Base-by-base conservation (phyloP, 2,797 vertebrate genomes). In the Cetoscarus ocellatus region DNA sequence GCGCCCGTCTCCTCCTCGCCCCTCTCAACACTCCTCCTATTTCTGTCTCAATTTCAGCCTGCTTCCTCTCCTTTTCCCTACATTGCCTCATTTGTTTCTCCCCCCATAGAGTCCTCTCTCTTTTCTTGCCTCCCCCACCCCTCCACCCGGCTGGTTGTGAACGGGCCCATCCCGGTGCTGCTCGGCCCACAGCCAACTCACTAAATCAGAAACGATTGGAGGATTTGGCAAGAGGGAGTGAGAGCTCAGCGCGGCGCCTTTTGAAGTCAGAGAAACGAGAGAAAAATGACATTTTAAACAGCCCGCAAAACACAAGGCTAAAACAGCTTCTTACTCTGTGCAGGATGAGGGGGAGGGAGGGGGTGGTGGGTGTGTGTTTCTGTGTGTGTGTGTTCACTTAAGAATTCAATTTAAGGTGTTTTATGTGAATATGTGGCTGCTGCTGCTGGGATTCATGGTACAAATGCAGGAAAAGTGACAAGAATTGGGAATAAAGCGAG, bases 191-290 rank as follows among this genome's bases (percentile, higher is more conserved):
- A 79, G 93, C 93, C 92, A 94, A 88, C 92, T 89, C 92, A 88
- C 85, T 92, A 94, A 94, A 94, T 94, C 91, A 93, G 90, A 92
- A 94, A 92, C 84, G 90, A 95, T 92, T 92, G 92, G 91, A 92
- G 91, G 93, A 95, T 94, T 94, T 94, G 92, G 93, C 93, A 88
- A 87, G 86, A 90, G 87, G 92, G 92, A 93, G 93, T 90, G 92
- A 92, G 91, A 93, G 91, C 91, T 91, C 86, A 91, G 78, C 34
- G 78, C 81, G 61, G 55, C 65, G 73, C 73, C 85, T 93, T 51
- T 94, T 94, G 91, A 93, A 93, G 92, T 91, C 86, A 54, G 86
- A 91, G 87, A 80, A 92, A 93, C 63, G 77, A 90, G 87, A 93
- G 88, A 92, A 90, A 93, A 93, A 94, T 91, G 80, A 92, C 89